Evolutionary conservation across 1,140 invertebrate species (phyloP).

Genomic region (Drosophila oshimai): DNA sequence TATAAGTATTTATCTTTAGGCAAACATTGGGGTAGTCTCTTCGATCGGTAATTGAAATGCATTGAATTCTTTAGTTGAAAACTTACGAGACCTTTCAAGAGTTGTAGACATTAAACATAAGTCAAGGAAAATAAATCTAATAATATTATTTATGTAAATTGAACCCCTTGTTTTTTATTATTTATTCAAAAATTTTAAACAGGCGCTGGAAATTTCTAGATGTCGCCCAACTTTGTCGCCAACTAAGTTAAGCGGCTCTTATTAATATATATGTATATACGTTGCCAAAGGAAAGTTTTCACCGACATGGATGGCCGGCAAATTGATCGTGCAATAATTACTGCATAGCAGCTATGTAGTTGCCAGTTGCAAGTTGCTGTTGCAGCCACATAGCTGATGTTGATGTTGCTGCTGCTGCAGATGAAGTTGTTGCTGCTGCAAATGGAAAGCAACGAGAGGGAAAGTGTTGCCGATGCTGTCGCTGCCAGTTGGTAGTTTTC

Average conservation of each 20-base stretch:
- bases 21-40: no score
- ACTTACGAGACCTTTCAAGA: no score
- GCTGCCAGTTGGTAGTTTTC: slow-evolving; percentile 71
- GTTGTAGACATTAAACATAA: no score
- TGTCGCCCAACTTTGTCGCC: slow-evolving; percentile 10
- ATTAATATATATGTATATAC: no score
- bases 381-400: neutral
- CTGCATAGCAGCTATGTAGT: slow-evolving; percentile 72
- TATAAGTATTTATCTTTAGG: no score
- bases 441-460: slow-evolving; percentile 35
- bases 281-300: slow-evolving; percentile 70
- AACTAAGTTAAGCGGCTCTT: slow-evolving; percentile 8
- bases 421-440: slow-evolving; percentile 4
- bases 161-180: neutral
- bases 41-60: no score
- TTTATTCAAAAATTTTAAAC: slow-evolving; percentile 8
- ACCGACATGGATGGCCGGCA: slow-evolving; percentile 73
- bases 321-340: slow-evolving; percentile 81
- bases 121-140: no score
- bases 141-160: neutral
- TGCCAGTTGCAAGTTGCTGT: slow-evolving; percentile 28
- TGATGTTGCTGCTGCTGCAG: slow-evolving; percentile 9
- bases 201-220: slow-evolving; percentile 17
- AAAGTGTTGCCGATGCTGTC: slow-evolving; percentile 47
- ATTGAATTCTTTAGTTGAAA: no score